A percentile compares a stretch with the other conserved stretches of the same genome.
These are phyloP conservation scores for Rugalucina vietnamica DNA, from an alignment of 2,888 invertebrate genomes.

Conservation along the genomic window DNA sequence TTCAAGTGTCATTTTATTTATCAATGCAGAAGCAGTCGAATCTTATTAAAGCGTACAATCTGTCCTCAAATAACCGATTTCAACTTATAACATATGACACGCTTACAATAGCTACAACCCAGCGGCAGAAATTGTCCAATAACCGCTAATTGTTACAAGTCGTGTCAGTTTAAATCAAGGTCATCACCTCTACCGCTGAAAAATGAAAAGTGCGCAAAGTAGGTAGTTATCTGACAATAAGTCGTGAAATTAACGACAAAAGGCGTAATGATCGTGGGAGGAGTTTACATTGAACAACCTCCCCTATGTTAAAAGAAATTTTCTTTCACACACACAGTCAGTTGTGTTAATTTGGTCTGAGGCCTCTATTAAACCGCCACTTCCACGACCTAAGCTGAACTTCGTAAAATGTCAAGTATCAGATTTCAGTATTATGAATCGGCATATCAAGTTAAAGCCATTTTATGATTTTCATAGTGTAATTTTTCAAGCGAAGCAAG, in stretches of 20 bases:
- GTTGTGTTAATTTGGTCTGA: neutral
- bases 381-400: neutral
- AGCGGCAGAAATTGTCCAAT: constrained; percentile 5
- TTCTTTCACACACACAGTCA: neutral
- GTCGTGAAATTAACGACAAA: neutral
- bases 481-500: constrained; percentile 9
- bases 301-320: neutral
- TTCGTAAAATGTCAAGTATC: neutral
- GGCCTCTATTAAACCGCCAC: neutral
- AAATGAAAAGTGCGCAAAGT: neutral
- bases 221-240: neutral
- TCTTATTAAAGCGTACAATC: neutral
- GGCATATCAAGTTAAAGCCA: neutral
- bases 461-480: constrained; percentile 10
- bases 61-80: constrained; percentile 2
- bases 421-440: neutral
- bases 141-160: neutral
- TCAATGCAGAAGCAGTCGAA: neutral
- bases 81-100: neutral
- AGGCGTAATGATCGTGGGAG: neutral
- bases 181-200: neutral
- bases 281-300: neutral
- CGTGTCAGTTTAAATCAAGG: neutral
- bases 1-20: constrained; percentile 7
- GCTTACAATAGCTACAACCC: neutral